Conservation (phyloP, 2,888 invertebrate species). For the Scaptomyza caliginosa region DNA sequence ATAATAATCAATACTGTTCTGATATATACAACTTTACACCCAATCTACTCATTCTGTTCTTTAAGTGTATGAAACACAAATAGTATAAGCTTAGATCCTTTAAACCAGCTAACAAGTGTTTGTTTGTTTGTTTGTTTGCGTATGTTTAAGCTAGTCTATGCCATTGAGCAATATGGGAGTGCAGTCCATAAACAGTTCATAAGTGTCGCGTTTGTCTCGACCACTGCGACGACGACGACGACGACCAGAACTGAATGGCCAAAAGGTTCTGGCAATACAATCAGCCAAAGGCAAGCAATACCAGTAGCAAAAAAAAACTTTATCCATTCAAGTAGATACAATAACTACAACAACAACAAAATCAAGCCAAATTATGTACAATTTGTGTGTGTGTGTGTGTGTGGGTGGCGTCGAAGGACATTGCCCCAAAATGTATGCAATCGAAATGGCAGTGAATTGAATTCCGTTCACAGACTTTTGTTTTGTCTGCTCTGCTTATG, state of each 20-base stretch:
- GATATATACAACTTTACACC: background rate
- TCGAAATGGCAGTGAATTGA: conserved; percentile 55
- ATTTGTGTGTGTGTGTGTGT: conserved; percentile 43
- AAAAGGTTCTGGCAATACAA: conserved; percentile 29
- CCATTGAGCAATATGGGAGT: conserved; percentile 23
- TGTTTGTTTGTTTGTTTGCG: background rate
- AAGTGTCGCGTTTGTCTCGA: conserved; percentile 72
- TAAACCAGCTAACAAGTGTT: conserved; percentile 13
- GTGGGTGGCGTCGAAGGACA: conserved; percentile 59
- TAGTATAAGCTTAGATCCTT: conserved; percentile 2
- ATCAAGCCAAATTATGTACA: conserved; percentile 75
- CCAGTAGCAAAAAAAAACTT: conserved; percentile 34
- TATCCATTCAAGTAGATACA: conserved; percentile 39
- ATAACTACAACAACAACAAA: conserved; percentile 36
- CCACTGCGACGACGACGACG: conserved; percentile 11
- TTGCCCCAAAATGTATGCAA: conserved; percentile 79
- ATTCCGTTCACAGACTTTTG: conserved; percentile 38
- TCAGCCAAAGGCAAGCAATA: conserved; percentile 34
- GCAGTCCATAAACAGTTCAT: conserved; percentile 68
- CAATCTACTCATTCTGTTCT: background rate
- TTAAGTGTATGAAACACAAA: conserved; percentile 8
- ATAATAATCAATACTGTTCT: background rate
- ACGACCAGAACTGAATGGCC: conserved; percentile 38
- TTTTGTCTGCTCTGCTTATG: conserved; percentile 44
- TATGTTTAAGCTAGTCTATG: conserved; percentile 6